Percentiles rank a stretch among this genome's conserved stretches.
phyloP scores from a whole-genome alignment of 2,888 invertebrate species.

The Idaea aversata region DNA sequence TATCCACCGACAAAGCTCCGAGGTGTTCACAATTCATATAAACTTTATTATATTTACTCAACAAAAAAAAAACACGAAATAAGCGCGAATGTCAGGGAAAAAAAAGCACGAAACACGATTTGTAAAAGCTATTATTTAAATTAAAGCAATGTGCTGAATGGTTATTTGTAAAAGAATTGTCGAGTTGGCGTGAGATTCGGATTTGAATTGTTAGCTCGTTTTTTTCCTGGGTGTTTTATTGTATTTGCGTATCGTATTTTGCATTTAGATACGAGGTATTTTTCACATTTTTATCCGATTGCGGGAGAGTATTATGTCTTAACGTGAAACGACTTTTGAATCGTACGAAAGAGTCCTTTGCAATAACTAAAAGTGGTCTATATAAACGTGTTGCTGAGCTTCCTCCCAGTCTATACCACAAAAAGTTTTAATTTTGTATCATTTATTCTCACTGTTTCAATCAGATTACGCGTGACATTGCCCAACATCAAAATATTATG shows the following conservation, averaged over 20 bases:
- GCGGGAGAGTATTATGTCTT: not conserved
- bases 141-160: not conserved
- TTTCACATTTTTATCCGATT: not conserved
- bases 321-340: too few species aligned
- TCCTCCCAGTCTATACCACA: too few species aligned
- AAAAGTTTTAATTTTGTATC: too few species aligned
- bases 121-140: conserved; percentile 1
- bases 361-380: too few species aligned
- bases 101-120: not conserved
- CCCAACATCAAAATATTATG: too few species aligned
- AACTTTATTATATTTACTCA: not conserved
- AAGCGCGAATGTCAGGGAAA: not conserved
- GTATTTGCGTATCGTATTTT: not conserved
- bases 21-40: not conserved
- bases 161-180: conserved; percentile 1
- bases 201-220: not conserved
- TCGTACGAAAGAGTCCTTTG: too few species aligned
- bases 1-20: not conserved
- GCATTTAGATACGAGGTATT: not conserved
- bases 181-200: not conserved
- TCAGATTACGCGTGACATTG: too few species aligned
- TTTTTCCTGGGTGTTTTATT: not conserved
- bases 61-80: not conserved
- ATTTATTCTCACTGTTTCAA: too few species aligned
- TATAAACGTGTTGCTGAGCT: too few species aligned